phyloP scores from a whole-genome alignment of 2,113 vertebrate species.

The Tetrax tetrax region DNA sequence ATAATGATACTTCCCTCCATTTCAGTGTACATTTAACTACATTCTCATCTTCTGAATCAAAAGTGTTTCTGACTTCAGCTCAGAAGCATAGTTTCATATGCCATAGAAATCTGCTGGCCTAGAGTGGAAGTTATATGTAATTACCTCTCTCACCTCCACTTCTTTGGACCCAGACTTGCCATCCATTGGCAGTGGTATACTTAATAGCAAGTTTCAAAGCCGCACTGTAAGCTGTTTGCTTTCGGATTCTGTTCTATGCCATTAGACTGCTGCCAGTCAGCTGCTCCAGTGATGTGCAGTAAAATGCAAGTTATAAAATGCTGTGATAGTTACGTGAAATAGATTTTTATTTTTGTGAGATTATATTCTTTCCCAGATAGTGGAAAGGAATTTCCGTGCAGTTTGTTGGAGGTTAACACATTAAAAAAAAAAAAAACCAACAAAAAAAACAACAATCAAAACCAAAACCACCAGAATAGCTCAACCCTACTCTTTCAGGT shows the following conservation, averaged over 20 bases:
- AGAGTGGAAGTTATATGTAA: not conserved
- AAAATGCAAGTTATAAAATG: not conserved
- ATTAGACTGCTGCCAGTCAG: not conserved
- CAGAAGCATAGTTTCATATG: not conserved
- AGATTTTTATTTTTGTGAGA: not conserved
- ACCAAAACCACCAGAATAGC: not conserved
- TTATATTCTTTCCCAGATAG: not conserved
- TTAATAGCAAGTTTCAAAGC: not conserved
- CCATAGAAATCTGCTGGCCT: not conserved
- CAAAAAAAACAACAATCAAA: too few relatives aligned
- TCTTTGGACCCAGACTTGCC: not conserved
- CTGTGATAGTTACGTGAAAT: not conserved
- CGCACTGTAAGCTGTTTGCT: not conserved
- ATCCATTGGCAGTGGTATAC: not conserved
- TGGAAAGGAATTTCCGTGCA: not conserved
- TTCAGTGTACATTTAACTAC: not conserved
- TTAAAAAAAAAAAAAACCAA: not conserved
- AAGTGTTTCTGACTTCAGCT: not conserved
- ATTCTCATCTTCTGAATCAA: not conserved
- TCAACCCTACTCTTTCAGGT: not conserved
- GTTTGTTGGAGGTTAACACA: not conserved
- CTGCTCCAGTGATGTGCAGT: not conserved
- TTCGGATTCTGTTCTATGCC: not conserved
- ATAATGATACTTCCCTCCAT: not conserved
- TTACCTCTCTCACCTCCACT: not conserved